Base-by-base conservation (phyloP, 1,140 invertebrate species). In the Sminthurinus signatus region DNA sequence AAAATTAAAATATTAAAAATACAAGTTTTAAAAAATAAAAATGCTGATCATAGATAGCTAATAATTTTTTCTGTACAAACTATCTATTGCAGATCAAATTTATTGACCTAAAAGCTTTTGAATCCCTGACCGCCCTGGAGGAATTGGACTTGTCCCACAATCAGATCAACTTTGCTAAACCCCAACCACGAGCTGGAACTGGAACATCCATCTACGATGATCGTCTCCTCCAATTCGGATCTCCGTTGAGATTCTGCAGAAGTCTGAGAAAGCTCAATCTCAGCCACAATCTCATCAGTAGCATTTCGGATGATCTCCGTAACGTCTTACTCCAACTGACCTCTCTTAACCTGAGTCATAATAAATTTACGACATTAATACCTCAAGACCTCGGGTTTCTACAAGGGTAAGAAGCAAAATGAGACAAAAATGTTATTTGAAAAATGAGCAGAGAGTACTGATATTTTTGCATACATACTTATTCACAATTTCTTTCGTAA, bases 61-160 rank as follows among this genome's bases (percentile, higher is more conserved):
- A n/a, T n/a, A n/a, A n/a, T n/a, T n/a, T n/a, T n/a, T n/a, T n/a
- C n/a, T n/a, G n/a, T n/a, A n/a, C n/a, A n/a, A n/a, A n/a, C n/a
- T n/a, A n/a, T n/a, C 28, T 8, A 21, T 50, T 56, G 12, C 46
- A 70, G 69, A 67, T 70, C 51, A 48, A 54, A n/a, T 59, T 50
- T 21, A 64, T 70, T 36, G 61, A 67, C 29, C 55, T 60, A 0
- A 60, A 54, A 29, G 63, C 65, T 23, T 71, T 71, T 39, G 62
- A 68, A 43, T 46, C 31, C 36, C 17, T 68, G 8, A 19, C 15
- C 29, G 32, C 43, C 10, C 52, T 71, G 15, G 29, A 23, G 29
- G 55, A 59, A 14, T 25, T 71, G 15, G 64, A 71, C 44, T 44
- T 71, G 29, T 60, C 60, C 0, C 43, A 62, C n/a, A 70, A 70